These are phyloP conservation scores for Lagopus muta DNA, from an alignment of 2,113 vertebrate genomes.

Conservation along the genomic window DNA sequence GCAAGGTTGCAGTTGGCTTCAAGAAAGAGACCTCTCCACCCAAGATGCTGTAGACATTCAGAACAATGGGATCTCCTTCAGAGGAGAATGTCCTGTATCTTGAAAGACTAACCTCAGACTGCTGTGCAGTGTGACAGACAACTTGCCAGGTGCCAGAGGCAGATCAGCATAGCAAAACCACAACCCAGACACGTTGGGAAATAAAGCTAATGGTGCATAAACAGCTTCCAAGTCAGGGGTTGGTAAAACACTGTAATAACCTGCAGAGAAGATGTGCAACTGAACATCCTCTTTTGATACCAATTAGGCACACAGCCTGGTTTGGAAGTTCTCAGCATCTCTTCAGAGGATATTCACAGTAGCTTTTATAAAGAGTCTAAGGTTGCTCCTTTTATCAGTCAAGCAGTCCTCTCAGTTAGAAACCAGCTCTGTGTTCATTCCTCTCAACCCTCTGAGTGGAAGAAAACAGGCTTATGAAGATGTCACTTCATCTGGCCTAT, in stretches of 20 bases:
- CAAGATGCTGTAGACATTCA: not conserved
- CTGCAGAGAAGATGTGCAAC: not conserved
- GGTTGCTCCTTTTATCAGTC: not conserved
- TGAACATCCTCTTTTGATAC: not conserved
- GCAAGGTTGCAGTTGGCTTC: not conserved
- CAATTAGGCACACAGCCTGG: not conserved
- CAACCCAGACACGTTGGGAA: not conserved
- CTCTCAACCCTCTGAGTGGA: accelerated
- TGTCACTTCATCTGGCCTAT: not conserved
- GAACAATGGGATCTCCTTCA: not conserved
- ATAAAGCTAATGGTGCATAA: not conserved
- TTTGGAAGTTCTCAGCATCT: not conserved
- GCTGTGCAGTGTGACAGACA: not conserved
- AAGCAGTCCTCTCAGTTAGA: not conserved
- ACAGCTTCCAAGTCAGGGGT: accelerated
- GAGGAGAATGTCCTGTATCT: not conserved
- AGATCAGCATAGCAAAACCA: not conserved
- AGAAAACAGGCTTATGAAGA: not conserved
- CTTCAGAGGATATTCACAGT: accelerated
- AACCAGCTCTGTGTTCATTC: not conserved
- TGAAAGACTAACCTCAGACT: not conserved
- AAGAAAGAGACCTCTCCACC: not conserved
- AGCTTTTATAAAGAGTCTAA: not conserved
- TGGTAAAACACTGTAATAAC: not conserved
- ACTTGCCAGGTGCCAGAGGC: not conserved